phyloP scores from a whole-genome alignment of 2,888 invertebrate species.

The Rotaria macrura region DNA sequence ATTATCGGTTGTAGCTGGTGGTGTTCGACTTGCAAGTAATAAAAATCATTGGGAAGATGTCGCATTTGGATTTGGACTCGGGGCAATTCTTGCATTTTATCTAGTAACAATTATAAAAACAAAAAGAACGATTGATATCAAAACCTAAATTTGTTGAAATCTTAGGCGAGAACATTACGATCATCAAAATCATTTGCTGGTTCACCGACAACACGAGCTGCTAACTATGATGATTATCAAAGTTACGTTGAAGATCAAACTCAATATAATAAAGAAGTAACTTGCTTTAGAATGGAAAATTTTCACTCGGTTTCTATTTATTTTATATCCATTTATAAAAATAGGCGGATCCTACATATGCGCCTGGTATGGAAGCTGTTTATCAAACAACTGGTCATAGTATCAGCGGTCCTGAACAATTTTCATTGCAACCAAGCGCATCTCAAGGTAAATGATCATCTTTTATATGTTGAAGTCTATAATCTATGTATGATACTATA shows the following conservation, averaged over 20 bases:
- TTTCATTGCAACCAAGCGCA: conserved; percentile 17
- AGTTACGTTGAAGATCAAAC: background rate
- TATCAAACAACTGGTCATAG: conserved; percentile 4
- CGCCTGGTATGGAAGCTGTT: background rate
- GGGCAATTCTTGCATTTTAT: background rate
- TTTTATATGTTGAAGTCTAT: background rate
- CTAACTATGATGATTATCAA: conserved; percentile 11
- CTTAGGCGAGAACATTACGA: background rate
- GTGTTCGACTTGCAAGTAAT: conserved; percentile 9
- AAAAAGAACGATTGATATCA: background rate
- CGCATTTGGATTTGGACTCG: background rate
- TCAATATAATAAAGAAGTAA: background rate
- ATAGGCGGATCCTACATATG: conserved; percentile 2
- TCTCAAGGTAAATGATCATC: background rate
- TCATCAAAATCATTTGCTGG: background rate
- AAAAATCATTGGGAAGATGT: conserved; percentile 19
- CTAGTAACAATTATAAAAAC: no score
- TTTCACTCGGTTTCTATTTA: no score
- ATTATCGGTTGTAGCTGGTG: background rate
- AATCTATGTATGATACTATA: background rate
- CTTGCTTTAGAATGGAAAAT: no score
- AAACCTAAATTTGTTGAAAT: background rate
- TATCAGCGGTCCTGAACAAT: background rate
- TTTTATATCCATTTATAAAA: no score
- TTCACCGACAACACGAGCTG: background rate